These are phyloP conservation scores for Morone saxatilis DNA, from an alignment of 2,113 vertebrate genomes.

Conservation along the genomic window DNA sequence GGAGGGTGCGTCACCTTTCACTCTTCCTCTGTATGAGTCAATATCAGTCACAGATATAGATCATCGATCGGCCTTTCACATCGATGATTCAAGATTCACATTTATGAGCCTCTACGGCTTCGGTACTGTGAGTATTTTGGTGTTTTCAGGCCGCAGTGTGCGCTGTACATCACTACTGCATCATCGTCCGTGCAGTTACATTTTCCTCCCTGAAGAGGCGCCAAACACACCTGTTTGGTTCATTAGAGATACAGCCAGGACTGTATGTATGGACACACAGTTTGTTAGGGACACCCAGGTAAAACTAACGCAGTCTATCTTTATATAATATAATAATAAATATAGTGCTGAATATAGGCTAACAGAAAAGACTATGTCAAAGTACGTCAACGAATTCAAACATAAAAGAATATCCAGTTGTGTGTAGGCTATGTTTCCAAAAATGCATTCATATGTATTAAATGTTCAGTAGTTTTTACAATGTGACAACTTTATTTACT, in stretches of 20 bases:
- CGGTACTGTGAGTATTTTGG: background rate
- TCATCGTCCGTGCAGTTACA: slow-evolving; percentile 24
- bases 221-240: slow-evolving; percentile 14
- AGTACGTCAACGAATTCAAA: too few species aligned
- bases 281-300: background rate
- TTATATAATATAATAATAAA: too few species aligned
- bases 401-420: too few species aligned
- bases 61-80: too few species aligned
- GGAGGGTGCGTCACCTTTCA: slow-evolving; percentile 83
- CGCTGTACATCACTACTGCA: background rate
- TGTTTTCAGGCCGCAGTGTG: background rate
- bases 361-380: too few species aligned
- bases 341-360: background rate
- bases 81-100: fast-evolving
- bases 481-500: too few species aligned
- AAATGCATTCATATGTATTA: too few species aligned
- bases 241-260: background rate
- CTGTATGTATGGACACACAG: too few species aligned
- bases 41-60: background rate
- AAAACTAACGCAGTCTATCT: too few species aligned
- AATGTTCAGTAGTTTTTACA: too few species aligned
- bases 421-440: too few species aligned
- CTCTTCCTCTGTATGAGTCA: background rate
- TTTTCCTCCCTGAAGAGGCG: slow-evolving; percentile 66
- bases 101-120: too few species aligned